A percentile compares a stretch with the other conserved stretches of the same genome.
Conservation (phyloP, 2,797 vertebrate genomes). For the Vultur gryphus region DNA sequence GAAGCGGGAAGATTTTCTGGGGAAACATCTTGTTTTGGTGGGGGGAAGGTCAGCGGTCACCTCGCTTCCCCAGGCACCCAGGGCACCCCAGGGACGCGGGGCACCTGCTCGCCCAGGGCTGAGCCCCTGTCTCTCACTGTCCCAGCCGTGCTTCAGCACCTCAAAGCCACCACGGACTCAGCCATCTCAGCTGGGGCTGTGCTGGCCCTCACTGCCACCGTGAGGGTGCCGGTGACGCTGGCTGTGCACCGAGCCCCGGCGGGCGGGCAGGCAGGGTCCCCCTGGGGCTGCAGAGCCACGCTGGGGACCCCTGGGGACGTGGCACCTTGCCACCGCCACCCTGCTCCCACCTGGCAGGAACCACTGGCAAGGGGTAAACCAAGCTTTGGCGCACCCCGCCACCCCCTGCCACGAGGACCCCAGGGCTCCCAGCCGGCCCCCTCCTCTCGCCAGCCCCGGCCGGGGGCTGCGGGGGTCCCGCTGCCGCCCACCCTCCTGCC, state of each 20-base stretch:
- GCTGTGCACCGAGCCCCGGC: accelerated
- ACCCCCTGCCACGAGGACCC: accelerated
- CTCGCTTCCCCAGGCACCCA: not conserved
- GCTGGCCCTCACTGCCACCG: accelerated
- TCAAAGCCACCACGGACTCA: not conserved
- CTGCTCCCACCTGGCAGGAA: not conserved
- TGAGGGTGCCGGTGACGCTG: accelerated
- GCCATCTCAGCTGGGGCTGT: accelerated
- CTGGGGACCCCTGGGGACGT: accelerated
- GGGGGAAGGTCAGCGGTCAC: accelerated
- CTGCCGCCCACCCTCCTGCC: not conserved
- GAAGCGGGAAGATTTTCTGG: not conserved
- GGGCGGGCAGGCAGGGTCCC: not conserved
- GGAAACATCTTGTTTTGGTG: not conserved
- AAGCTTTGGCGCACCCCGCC: not conserved
- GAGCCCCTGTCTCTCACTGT: accelerated
- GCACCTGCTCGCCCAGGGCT: accelerated
- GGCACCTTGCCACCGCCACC: not conserved
- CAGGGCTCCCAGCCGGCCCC: accelerated
- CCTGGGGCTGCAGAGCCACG: not conserved
- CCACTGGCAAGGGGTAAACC: accelerated
- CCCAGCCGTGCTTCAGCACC: accelerated
- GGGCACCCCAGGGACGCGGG: not conserved
- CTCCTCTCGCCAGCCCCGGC: not conserved
- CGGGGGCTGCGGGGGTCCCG: accelerated